Conservation (phyloP, 2,888 invertebrate species). For the Boloria euphrosyne region DNA sequence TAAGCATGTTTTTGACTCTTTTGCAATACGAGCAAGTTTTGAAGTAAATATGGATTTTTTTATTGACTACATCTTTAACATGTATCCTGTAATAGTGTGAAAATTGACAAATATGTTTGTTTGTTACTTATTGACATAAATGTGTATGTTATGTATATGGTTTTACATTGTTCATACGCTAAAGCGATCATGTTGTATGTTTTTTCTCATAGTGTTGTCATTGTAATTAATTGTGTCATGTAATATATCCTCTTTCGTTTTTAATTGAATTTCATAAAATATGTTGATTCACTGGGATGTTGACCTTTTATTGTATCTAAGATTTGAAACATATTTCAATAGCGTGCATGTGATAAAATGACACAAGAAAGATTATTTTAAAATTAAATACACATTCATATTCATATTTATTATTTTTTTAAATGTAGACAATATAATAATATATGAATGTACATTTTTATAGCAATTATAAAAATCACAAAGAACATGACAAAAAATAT, state of each 20-base stretch:
- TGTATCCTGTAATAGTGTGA: slow-evolving; percentile 5
- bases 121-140: background rate
- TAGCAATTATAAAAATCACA: no score
- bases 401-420: no score
- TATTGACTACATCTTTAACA: background rate
- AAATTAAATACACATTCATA: no score
- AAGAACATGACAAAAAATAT: background rate
- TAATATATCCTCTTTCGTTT: background rate
- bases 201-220: slow-evolving; percentile 10
- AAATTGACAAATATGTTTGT: slow-evolving; percentile 5
- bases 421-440: no score
- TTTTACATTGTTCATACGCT: background rate
- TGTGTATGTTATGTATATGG: background rate
- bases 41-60: background rate
- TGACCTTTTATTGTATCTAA: background rate
- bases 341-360: background rate
- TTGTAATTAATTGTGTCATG: slow-evolving; percentile 4
- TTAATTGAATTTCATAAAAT: background rate
- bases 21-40: background rate
- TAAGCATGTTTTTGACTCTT: slow-evolving; percentile 16
- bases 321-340: background rate
- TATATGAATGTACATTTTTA: no score
- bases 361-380: no score
- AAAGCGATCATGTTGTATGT: slow-evolving; percentile 2
- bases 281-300: background rate